Conservation (phyloP, 2,797 vertebrate genomes). For the Bovichtus variegatus region DNA sequence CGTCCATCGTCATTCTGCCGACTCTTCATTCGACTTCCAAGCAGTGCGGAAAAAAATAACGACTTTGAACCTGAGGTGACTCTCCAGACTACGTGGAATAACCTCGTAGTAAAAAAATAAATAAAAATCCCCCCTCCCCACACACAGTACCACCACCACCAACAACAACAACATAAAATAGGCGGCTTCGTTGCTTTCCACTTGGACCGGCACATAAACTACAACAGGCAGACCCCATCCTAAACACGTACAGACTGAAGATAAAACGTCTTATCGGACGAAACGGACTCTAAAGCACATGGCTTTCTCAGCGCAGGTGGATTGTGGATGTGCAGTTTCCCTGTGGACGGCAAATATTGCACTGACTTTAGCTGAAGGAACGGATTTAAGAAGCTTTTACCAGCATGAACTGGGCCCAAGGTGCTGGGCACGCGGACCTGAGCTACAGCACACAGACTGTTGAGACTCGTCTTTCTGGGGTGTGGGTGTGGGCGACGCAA, state of each 20-base stretch:
- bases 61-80: constrained; percentile 31
- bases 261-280: constrained; percentile 18
- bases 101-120: constrained; percentile 3
- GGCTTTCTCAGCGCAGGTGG: neutral
- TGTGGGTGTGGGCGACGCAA: neutral
- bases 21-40: constrained; percentile 39
- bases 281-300: constrained; percentile 39
- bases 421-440: constrained; percentile 37
- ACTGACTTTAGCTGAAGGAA: constrained; percentile 65
- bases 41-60: constrained; percentile 41
- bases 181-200: constrained; percentile 30
- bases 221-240: constrained; percentile 14
- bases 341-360: constrained; percentile 55
- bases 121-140: no score
- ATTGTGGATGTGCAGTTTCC: constrained; percentile 33
- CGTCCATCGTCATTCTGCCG: constrained; percentile 42
- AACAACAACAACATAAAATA: neutral
- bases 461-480: neutral
- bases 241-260: constrained; percentile 27
- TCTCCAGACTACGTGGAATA: constrained; percentile 23
- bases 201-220: constrained; percentile 36
- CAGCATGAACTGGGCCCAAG: constrained; percentile 50
- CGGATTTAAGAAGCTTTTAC: constrained; percentile 52
- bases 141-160: neutral
- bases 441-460: constrained; percentile 38